phyloP scores from a whole-genome alignment of 2,113 vertebrate genomes.

The Drymodes brunneopygia region DNA sequence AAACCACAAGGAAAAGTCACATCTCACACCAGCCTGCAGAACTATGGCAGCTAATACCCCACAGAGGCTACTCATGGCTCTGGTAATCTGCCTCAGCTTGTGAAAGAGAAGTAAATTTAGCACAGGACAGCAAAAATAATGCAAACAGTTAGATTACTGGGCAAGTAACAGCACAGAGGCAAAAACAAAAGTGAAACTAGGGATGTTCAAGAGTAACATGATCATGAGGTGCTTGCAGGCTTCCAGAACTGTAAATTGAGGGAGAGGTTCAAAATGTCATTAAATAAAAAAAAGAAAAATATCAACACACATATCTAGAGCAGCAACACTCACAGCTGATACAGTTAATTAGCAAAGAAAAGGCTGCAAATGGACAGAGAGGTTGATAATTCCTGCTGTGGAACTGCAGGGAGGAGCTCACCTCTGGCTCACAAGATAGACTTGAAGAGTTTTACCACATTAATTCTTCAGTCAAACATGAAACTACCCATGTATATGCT shows the following conservation, averaged over 20 bases:
- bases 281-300: not conserved
- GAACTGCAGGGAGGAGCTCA: not conserved
- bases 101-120: not conserved
- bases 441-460: not conserved
- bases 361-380: not conserved
- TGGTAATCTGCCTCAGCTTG: not conserved
- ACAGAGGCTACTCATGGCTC: not conserved
- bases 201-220: not conserved
- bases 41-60: not conserved
- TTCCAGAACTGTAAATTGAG: not conserved
- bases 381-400: not conserved
- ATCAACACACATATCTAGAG: not conserved
- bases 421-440: not conserved
- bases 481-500: accelerated
- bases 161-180: not conserved
- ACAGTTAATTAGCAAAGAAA: not conserved
- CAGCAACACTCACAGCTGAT: not conserved
- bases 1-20: not conserved
- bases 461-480: too few species aligned
- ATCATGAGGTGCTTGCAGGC: not conserved
- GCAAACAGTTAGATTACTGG: accelerated
- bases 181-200: not conserved
- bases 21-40: not conserved
- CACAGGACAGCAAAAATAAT: not conserved
- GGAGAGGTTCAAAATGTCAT: not conserved